A percentile compares a stretch with the other conserved stretches of the same genome.
Evolutionary conservation across 1,140 invertebrate species (phyloP).

Genomic region (Drusus annulatus): DNA sequence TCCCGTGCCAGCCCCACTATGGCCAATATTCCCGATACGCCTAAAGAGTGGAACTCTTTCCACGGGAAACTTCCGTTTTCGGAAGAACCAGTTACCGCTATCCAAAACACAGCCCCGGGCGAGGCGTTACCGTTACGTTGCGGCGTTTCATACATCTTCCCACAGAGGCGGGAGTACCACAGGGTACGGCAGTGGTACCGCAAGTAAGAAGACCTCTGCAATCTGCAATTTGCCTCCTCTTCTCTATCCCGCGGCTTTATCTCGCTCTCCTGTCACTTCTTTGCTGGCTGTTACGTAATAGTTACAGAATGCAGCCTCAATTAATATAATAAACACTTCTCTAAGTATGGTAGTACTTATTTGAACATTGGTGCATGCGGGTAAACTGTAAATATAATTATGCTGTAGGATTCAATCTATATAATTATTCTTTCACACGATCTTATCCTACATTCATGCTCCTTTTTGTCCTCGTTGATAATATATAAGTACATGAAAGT

Average conservation of each 20-base stretch:
- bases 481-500: too few relatives aligned
- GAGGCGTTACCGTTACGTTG: conserved; percentile 28
- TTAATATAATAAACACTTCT: conserved; percentile 4
- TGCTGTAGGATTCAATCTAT: too few relatives aligned
- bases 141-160: not conserved
- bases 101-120: conserved; percentile 8
- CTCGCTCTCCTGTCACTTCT: not conserved
- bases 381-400: too few relatives aligned
- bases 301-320: not conserved
- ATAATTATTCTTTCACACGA: too few relatives aligned
- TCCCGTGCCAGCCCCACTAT: not conserved
- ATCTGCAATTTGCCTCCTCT: not conserved
- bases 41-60: conserved; percentile 11
- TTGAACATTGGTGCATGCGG: too few relatives aligned
- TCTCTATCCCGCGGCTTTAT: not conserved
- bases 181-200: too few relatives aligned
- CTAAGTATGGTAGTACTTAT: too few relatives aligned
- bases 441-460: too few relatives aligned
- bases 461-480: too few relatives aligned
- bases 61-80: conserved; percentile 28
- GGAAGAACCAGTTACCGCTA: conserved; percentile 35
- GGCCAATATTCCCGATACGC: not conserved
- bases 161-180: too few relatives aligned
- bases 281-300: too few relatives aligned
- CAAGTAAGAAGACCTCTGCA: too few relatives aligned